These are phyloP conservation scores for Pachydiplax longipennis DNA, from an alignment of 2,888 invertebrate species.

Conservation along the genomic window DNA sequence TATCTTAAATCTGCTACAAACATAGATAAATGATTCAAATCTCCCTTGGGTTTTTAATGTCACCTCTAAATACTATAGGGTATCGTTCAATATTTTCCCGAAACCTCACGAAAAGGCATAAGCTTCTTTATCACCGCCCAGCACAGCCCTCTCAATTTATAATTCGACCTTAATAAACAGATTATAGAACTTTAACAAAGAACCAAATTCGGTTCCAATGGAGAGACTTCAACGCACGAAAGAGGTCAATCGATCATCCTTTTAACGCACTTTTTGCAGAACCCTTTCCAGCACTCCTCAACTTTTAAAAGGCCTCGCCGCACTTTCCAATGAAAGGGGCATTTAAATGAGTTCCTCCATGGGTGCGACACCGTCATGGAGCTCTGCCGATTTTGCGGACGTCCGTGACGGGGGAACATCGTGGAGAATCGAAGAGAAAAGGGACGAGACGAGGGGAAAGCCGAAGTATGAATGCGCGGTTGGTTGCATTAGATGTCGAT, in stretches of 20 bases:
- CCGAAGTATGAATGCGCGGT: constrained; percentile 8
- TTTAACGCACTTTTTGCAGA: background rate
- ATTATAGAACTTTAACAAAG: background rate
- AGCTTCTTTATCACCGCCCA: no score
- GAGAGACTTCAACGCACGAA: background rate
- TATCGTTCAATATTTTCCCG: no score
- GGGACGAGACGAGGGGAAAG: background rate
- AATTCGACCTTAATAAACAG: background rate
- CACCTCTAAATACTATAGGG: no score
- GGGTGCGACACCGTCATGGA: background rate
- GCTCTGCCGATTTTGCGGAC: constrained; percentile 2
- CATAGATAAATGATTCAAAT: no score
- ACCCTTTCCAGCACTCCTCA: background rate
- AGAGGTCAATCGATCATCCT: background rate
- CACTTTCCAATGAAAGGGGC: background rate
- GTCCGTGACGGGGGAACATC: background rate
- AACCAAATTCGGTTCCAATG: background rate
- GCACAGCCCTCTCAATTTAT: background rate
- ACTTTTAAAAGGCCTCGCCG: background rate
- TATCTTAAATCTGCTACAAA: no score
- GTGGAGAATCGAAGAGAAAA: constrained; percentile 9
- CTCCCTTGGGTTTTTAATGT: no score
- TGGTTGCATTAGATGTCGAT: constrained; percentile 23
- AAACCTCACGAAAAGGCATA: no score
- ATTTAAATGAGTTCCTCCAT: constrained; percentile 17